phyloP scores from a whole-genome alignment of 2,113 vertebrate species.

The Oncorhynchus mykiss region DNA sequence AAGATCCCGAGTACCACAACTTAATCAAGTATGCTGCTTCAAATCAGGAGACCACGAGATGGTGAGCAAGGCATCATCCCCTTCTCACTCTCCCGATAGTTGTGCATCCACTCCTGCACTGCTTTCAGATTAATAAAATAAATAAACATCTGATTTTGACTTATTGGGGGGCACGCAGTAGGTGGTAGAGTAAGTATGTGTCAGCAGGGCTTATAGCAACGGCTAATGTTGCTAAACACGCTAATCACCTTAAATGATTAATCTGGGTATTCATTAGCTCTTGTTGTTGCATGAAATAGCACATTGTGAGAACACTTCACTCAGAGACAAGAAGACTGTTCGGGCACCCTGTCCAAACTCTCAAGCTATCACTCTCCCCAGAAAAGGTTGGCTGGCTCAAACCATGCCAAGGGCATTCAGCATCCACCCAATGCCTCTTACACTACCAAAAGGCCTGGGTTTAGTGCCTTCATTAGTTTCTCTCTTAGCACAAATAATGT shows the following conservation, averaged over 20 bases:
- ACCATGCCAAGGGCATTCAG: background rate
- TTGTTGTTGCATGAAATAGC: background rate
- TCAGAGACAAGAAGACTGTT: background rate
- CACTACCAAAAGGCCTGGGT: background rate
- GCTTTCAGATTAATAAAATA: background rate
- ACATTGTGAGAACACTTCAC: background rate
- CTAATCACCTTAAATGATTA: background rate
- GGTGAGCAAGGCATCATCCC: background rate
- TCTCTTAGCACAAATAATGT: background rate
- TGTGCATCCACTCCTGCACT: background rate
- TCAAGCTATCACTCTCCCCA: background rate
- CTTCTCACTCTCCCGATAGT: background rate
- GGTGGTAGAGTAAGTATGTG: background rate
- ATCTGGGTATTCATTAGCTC: background rate
- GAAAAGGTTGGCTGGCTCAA: background rate
- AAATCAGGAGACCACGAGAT: background rate
- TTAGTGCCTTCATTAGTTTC: background rate
- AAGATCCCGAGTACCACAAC: background rate
- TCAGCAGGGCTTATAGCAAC: background rate
- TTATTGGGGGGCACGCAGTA: background rate
- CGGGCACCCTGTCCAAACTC: background rate
- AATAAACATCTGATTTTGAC: background rate
- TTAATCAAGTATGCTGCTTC: conserved; percentile 4
- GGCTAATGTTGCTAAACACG: background rate
- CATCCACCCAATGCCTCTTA: background rate